Conservation (phyloP, 2,113 vertebrate genomes). For the Eurypyga helias region DNA sequence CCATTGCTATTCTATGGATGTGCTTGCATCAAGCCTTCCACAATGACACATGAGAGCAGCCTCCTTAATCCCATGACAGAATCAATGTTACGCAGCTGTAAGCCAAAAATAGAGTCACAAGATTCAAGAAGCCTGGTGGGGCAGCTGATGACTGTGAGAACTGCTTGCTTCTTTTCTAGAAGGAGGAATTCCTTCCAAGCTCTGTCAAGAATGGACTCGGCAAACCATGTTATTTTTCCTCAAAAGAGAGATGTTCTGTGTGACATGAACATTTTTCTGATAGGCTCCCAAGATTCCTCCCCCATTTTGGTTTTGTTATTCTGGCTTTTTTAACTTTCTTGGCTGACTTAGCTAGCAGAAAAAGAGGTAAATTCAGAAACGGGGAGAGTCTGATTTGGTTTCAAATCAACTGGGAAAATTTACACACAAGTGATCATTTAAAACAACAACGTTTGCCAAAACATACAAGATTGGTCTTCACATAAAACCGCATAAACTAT, state of each 20-base stretch:
- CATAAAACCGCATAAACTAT: not conserved
- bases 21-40: not conserved
- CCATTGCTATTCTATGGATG: not conserved
- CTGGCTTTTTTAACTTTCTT: not conserved
- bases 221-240: not conserved
- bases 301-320: not conserved
- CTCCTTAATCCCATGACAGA: slow-evolving; percentile 34
- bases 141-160: slow-evolving; percentile 27
- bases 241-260: not conserved
- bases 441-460: not conserved
- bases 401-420: not conserved
- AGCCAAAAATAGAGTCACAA: slow-evolving; percentile 33
- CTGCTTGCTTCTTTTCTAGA: not conserved
- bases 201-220: not conserved
- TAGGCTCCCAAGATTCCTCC: not conserved
- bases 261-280: not conserved
- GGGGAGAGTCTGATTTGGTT: not conserved
- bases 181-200: slow-evolving; percentile 12
- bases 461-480: not conserved
- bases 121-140: not conserved
- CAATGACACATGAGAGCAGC: slow-evolving; percentile 11
- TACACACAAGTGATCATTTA: not conserved
- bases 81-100: slow-evolving; percentile 58
- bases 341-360: not conserved
- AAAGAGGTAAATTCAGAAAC: not conserved